Evolutionary conservation across 1,140 invertebrate species (phyloP).

Genomic region (Diploscapter pachys): DNA sequence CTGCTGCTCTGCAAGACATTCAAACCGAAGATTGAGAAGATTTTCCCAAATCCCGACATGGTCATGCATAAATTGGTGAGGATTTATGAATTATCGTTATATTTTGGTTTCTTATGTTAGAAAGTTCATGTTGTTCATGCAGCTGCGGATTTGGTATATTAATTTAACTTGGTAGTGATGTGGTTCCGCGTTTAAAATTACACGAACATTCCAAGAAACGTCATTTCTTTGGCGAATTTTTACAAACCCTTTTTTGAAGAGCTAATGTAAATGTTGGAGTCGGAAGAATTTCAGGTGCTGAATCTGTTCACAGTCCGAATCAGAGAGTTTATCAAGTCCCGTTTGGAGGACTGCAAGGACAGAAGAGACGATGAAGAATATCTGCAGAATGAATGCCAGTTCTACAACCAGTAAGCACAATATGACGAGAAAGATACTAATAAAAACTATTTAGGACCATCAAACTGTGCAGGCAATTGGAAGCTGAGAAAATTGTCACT

Average conservation of each 20-base stretch:
- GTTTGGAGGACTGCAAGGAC: slow-evolving; percentile 68
- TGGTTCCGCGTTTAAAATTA: too few species aligned
- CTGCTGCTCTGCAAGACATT: slow-evolving; percentile 75
- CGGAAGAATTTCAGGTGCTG: neutral
- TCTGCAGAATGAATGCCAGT: slow-evolving; percentile 78
- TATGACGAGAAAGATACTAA: neutral
- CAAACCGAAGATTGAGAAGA: slow-evolving; percentile 29
- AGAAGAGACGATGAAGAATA: slow-evolving; percentile 78
- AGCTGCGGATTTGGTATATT: too few species aligned
- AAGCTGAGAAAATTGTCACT: slow-evolving; percentile 24
- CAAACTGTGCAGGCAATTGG: slow-evolving; percentile 31
- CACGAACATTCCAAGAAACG: too few species aligned
- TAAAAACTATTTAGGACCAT: slow-evolving; percentile 15
- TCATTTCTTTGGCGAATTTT: too few species aligned
- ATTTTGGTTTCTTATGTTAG: neutral
- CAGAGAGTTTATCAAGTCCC: slow-evolving; percentile 60
- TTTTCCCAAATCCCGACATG: slow-evolving; percentile 29
- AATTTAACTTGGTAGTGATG: too few species aligned
- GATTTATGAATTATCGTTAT: neutral
- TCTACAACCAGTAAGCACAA: slow-evolving; percentile 73
- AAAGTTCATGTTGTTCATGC: neutral
- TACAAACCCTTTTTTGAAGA: too few species aligned
- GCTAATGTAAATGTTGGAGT: too few species aligned
- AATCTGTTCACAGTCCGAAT: slow-evolving; percentile 28
- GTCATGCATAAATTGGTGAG: slow-evolving; percentile 36